Conservation (phyloP, 2,797 vertebrate genomes). For the Myiotriccus ornatus region DNA sequence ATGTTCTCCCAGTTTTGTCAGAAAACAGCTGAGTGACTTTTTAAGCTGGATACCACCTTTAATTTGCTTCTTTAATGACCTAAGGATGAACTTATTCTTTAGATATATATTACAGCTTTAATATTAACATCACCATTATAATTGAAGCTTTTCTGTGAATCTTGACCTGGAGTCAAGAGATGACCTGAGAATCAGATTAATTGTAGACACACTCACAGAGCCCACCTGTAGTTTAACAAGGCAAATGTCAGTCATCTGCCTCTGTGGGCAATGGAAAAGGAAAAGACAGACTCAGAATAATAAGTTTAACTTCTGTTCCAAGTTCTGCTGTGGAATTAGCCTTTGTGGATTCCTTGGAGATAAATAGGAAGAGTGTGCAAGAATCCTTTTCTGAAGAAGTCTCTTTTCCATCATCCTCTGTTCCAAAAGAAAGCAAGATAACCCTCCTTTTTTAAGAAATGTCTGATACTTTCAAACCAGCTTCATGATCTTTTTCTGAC, state of each 20-base stretch:
- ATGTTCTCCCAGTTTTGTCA: neutral
- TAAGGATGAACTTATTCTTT: neutral
- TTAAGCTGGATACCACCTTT: neutral
- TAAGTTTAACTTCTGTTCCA: neutral
- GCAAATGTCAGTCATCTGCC: neutral
- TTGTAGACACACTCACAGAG: neutral
- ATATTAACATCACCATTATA: neutral
- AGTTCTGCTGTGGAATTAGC: neutral
- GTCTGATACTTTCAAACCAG: neutral
- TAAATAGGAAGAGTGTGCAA: rapidly evolving
- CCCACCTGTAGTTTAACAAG: neutral
- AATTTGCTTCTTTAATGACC: neutral
- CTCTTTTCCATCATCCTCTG: neutral
- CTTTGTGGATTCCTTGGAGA: neutral
- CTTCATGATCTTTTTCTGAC: neutral
- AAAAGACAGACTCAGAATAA: neutral
- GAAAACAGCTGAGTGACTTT: neutral
- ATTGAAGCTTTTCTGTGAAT: neutral
- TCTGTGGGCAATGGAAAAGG: neutral
- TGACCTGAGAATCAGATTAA: neutral
- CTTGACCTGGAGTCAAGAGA: neutral
- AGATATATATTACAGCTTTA: neutral
- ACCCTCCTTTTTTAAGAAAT: neutral
- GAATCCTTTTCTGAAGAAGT: neutral
- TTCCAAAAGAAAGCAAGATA: neutral